Base-by-base conservation (phyloP, 2,888 invertebrate species). In the Idaea dimidiata region DNA sequence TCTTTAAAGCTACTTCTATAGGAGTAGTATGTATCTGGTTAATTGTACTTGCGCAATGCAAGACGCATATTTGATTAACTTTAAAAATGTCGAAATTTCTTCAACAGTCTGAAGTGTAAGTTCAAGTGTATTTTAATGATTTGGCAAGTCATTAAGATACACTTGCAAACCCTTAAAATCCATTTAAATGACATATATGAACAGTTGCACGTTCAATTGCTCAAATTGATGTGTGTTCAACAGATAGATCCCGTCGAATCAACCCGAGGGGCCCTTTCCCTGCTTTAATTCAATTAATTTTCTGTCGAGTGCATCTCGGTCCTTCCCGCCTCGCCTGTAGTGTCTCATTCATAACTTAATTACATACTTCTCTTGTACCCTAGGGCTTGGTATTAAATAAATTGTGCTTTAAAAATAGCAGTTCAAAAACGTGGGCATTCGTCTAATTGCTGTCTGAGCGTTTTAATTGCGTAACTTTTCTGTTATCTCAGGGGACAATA, bases 201-300 rank as follows among this genome's bases (percentile, higher is more conserved):
- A 71, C 75, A 68, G 75, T 72, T 66, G 71, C 63, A 68, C 74
- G 67, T 79, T 83, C 88, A 89, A 91, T 91, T 89, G 87, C 79
- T 75, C 84, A 86, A 90, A 91, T 91, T 88, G 88, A 88, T 91
- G 87, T 90, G 89, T 89, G 80, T 79, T 73, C 79, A 76, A 84
- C 88, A 87, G 80, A 88, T 86, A 85, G 82, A 89, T 88, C 82
- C 84, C 72, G 78, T 77, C 79, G 76, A 81, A 84, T 78, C 78
- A 79, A 69, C 74, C 63, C 72, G 81, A 81, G 84, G 88, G 86
- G 82, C 80, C 84, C 81, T 82, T n/a, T n/a, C n/a, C n/a, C n/a
- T 78, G 76, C 78, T 77, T 87, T 88, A 86, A 90, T 89, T 89
- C 84, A 89, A 89, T 90, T 85, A 89, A 82, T 79, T 78, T 71